Evolutionary conservation across 2,797 vertebrate species (phyloP).

Genomic region (Hapalemur alaotrensis): DNA sequence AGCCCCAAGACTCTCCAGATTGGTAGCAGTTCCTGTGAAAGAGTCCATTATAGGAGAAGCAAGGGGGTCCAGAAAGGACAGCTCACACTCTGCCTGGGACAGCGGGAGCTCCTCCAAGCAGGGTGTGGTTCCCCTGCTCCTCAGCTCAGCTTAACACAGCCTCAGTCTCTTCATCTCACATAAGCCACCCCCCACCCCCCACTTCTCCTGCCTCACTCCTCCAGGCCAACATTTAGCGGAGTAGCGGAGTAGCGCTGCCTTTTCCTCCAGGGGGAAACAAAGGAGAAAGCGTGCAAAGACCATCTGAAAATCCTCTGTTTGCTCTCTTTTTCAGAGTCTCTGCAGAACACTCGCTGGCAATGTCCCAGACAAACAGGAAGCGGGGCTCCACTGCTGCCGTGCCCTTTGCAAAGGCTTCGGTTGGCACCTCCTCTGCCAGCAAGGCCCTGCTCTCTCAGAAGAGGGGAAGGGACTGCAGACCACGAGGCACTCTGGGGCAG

Average conservation of each 20-base stretch:
- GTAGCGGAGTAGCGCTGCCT: background rate
- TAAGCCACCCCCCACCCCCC: background rate
- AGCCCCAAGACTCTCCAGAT: background rate
- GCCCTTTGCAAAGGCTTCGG: background rate
- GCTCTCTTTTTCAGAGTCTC: conserved; percentile 9
- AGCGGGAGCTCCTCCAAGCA: background rate
- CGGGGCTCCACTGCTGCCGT: background rate
- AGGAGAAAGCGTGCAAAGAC: conserved; percentile 31
- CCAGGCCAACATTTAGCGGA: conserved; percentile 30
- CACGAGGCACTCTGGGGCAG: accelerated
- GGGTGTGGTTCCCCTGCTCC: background rate
- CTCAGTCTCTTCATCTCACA: conserved; percentile 20
- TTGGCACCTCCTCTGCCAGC: background rate
- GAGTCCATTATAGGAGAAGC: background rate
- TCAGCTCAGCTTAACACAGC: background rate
- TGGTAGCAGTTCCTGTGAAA: background rate
- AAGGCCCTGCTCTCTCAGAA: background rate
- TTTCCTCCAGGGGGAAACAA: conserved; percentile 48
- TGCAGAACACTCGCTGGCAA: background rate
- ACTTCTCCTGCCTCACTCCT: background rate
- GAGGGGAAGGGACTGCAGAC: background rate
- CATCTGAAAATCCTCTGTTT: conserved; percentile 65
- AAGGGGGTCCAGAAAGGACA: conserved; percentile 10
- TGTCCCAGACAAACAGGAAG: conserved; percentile 43
- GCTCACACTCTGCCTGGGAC: background rate